Evolutionary conservation across 2,113 vertebrate genomes (phyloP), one percentile per base, ranked within the genome.

Genomic region (Ochotona curzoniae): DNA sequence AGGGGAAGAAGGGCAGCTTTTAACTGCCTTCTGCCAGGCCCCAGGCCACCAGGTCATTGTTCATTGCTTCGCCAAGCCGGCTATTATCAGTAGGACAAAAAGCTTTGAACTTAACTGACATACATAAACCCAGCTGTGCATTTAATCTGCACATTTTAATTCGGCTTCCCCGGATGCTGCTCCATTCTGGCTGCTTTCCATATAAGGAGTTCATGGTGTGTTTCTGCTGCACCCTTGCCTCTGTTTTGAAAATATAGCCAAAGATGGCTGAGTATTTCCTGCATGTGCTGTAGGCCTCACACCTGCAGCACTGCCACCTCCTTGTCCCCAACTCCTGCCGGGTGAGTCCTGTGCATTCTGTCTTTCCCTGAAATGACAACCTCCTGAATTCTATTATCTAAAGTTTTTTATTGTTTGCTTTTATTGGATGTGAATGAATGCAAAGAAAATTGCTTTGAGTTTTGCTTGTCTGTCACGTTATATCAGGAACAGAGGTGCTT

Each of bases 101-200:
- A 96, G 96, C 97, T 97, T 96, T 97, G 97, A 98, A 98, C 96
- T 98, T 97, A 88, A 93, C 81, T 89, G 95, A 95, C 94, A 93
- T 96, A 96, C 97, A 97, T 96, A 97, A 97, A 96, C 97, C 97
- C 97, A 98, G 97, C 98, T 98, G 97, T 97, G 98, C 96, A 13
- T 97, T 97, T 98, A 97, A 98, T 97, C 97, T 96, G 96, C 97
- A 95, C 97, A 89, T 97, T 44, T 98, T 97, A 98, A 98, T 98
- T 97, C 97, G 90, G 95, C 96, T 96, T 80, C 90, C 96, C 98
- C 96, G 97, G 96, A 92, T 98, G 97, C 97, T 97, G 97, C 94
- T 97, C 96, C 96, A 95, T 96, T 47, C 97, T 97, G 96, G 97
- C 98, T 97, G 94, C 96, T 96, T 97, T 97, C 98, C 98, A 98